These are phyloP conservation scores for Syrphus vitripennis DNA, from an alignment of 2,888 invertebrate genomes.

Conservation along the genomic window DNA sequence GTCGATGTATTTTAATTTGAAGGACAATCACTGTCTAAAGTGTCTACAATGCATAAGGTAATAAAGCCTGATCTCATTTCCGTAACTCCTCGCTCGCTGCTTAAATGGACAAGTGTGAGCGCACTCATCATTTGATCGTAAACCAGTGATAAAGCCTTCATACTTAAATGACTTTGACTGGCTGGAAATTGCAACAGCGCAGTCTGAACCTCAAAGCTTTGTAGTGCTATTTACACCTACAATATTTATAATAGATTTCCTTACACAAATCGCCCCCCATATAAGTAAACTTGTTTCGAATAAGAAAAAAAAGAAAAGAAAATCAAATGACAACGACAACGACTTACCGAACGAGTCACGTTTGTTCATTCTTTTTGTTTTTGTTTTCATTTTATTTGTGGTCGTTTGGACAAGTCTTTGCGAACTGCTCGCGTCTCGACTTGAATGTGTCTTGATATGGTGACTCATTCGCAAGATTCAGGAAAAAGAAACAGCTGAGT, in stretches of 20 bases:
- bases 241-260: conserved; percentile 4
- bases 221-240: conserved; percentile 43
- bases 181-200: conserved; percentile 5
- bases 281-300: conserved; percentile 48
- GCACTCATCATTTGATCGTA: conserved; percentile 31
- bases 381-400: background rate
- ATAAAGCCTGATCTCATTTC: conserved; percentile 24
- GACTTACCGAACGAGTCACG: conserved; percentile 56
- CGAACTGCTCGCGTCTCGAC: conserved; percentile 41
- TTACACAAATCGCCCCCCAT: conserved; percentile 12
- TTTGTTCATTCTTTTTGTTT: conserved; percentile 32
- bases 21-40: conserved; percentile 43
- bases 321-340: background rate
- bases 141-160: background rate
- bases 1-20: conserved; percentile 8
- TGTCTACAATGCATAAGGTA: too few species aligned
- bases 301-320: background rate
- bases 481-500: conserved; percentile 29
- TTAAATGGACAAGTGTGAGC: background rate
- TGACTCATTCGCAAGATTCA: conserved; percentile 50
- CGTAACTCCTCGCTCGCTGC: background rate
- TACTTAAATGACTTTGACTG: background rate
- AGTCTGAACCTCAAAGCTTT: conserved; percentile 1
- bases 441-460: background rate
- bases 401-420: conserved; percentile 48